Base-by-base conservation (phyloP, 2,113 vertebrate genomes). In the Agapornis roseicollis region DNA sequence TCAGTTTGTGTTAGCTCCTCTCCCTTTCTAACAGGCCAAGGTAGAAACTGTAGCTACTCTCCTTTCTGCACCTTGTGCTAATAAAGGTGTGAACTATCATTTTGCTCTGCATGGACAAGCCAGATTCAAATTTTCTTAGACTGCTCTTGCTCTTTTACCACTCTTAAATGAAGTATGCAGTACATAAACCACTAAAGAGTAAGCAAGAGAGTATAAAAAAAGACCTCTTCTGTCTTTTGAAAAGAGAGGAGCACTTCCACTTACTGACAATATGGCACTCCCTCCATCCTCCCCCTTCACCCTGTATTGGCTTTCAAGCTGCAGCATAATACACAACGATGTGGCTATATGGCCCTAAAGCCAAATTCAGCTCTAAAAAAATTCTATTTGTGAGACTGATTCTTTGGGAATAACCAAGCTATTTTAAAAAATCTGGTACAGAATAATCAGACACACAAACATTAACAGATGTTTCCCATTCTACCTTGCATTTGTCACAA, bases 281-380 rank as follows among this genome's bases (percentile, higher is more conserved):
- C 27, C 68, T 50, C 64, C 0, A 0, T 56, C 90, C 84, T 94
- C 77, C 69, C 55, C 64, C 42, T 85, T 84, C 85, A 95, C 90
- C 90, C 92, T 93, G 88, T 78, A 76, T 68, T 61, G 86, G 77
- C 88, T 86, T 93, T 90, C 5, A 2, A 88, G 60, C n/a, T 90
- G 82, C 93, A 90, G 95, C 76, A 56, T 86, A 86, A 93, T 2
- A 1, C 77, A 90, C 80, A 29, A 0, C 25, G 47, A 81, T 23
- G 39, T 31, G 85, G 60, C 69, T 88, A 23, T 49, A 65, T 31
- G 72, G 79, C 85, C 37, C 77, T 80, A 83, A 73, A 63, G 55
- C 18, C 77, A 64, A 80, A 81, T 33, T 81, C 35, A 68, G 24
- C 71, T 33, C 31, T 29, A 29, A 61, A 81, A 25, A 63, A 68